A percentile compares a stretch with the other conserved stretches of the same genome.
Conservation (phyloP, 1,140 invertebrate species). For the Solen grandis region DNA sequence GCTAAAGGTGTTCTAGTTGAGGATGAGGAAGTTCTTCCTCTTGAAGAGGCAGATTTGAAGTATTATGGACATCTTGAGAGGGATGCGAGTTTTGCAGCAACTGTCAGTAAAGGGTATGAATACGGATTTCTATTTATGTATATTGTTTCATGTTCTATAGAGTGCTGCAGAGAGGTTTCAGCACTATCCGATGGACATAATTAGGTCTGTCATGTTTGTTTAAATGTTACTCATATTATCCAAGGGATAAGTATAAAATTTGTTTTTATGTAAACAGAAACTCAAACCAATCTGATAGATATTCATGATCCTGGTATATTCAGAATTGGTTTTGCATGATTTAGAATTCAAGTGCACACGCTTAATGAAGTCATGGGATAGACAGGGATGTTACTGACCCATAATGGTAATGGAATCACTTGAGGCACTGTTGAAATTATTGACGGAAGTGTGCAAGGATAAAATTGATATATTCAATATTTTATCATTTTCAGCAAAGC, state of each 20-base stretch:
- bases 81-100: constrained; percentile 47
- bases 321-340: no score
- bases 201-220: background rate
- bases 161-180: background rate
- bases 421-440: no score
- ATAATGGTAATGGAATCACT: no score
- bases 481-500: no score
- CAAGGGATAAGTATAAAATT: background rate
- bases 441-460: no score
- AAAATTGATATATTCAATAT: no score
- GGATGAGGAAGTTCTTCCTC: constrained; percentile 27
- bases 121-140: background rate
- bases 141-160: background rate
- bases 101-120: constrained; percentile 29
- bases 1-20: constrained; percentile 12
- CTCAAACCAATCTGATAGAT: no score
- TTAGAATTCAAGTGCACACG: no score
- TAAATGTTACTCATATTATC: background rate
- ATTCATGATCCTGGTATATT: no score
- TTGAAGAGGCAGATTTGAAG: constrained; percentile 57
- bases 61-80: constrained; percentile 52
- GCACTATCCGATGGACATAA: background rate
- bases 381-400: no score
- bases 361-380: no score
- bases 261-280: background rate